A percentile compares a stretch with the other conserved stretches of the same genome.
Conservation (phyloP, 2,113 vertebrate species). For the Nerophis ophidion region DNA sequence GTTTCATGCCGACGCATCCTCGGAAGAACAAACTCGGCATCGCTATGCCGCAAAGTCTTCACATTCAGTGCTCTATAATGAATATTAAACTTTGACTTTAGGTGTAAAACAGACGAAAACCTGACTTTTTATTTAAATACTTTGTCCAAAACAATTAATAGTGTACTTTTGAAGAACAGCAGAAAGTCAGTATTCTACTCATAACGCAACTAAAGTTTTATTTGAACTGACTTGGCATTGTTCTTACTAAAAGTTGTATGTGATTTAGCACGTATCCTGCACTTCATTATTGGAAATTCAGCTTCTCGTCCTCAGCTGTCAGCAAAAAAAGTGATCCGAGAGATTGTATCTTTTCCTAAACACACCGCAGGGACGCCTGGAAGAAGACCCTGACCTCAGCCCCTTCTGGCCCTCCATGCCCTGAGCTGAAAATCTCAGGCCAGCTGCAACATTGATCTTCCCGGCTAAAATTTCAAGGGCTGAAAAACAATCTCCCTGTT, state of each 20-base stretch:
- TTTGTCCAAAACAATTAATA: no score
- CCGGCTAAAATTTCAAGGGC: conserved; percentile 64
- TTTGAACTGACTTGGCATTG: not conserved
- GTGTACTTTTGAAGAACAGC: not conserved
- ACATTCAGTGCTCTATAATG: no score
- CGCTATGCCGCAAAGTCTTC: no score
- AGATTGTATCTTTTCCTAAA: conserved; percentile 50
- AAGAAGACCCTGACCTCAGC: conserved; percentile 57
- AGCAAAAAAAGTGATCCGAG: conserved; percentile 41
- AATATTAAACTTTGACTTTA: not conserved
- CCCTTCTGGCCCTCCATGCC: conserved; percentile 19
- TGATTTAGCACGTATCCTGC: not conserved
- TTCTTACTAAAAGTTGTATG: not conserved
- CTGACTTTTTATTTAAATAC: no score
- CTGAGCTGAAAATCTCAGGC: conserved; percentile 38
- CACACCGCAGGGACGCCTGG: conserved; percentile 52
- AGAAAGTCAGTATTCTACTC: not conserved
- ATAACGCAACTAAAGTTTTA: not conserved
- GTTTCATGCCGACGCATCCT: no score
- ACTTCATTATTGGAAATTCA: conserved; percentile 1
- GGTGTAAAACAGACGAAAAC: no score
- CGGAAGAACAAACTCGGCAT: no score
- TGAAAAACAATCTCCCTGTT: conserved; percentile 73
- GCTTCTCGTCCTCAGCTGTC: conserved; percentile 17
- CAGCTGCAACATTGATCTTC: conserved; percentile 73